Base-by-base conservation (phyloP, 2,888 invertebrate species). In the Cylloceria caligata region DNA sequence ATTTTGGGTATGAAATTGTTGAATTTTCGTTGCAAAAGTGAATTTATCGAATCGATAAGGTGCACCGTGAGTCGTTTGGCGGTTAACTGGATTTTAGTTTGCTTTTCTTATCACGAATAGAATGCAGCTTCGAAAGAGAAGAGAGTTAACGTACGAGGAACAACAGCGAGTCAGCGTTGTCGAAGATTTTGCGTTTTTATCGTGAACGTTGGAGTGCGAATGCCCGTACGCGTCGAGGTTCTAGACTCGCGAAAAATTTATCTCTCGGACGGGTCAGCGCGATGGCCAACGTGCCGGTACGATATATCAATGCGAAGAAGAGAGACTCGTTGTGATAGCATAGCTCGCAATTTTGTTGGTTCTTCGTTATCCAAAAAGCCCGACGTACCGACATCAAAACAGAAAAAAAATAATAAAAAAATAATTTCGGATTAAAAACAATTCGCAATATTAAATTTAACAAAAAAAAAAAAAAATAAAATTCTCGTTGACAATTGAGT, bases 201-300 rank as follows among this genome's bases (percentile, higher is more conserved):
- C 69, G 69, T 47, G 30, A 27, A 9, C 24, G 42, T 21, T 24
- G 16, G n/a, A 24, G 30, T 45, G 45, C 45, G 45, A 45, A 2
- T 42, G n/a, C 42, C 13, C 30, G n/a, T n/a, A n/a, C n/a, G n/a
- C n/a, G n/a, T n/a, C n/a, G 27, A 7, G 34, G 24, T 21, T 27
- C 49, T 27, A 36, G 49, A 67, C 49, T 74, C 72, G 76, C 67
- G 80, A 52, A 42, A 80, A 81, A 81, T 79, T 83, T 83, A 83
- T 81, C 81, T 78, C 45, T 55, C 42, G 71, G 52, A 34, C 62
- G 78, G 81, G 78, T 83, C 83, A 81, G 45, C 78, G 68, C 77
- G 80, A 78, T 80, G 64, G 83, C 77, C 80, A 68, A 60, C 71
- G 65, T 39, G 64, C 65, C 52, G 74, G 67, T 45, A 49, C 74